A percentile compares a stretch with the other conserved stretches of the same genome.
phyloP scores from a whole-genome alignment of 2,113 vertebrate species.

The Telmatochromis bifrenatus region DNA sequence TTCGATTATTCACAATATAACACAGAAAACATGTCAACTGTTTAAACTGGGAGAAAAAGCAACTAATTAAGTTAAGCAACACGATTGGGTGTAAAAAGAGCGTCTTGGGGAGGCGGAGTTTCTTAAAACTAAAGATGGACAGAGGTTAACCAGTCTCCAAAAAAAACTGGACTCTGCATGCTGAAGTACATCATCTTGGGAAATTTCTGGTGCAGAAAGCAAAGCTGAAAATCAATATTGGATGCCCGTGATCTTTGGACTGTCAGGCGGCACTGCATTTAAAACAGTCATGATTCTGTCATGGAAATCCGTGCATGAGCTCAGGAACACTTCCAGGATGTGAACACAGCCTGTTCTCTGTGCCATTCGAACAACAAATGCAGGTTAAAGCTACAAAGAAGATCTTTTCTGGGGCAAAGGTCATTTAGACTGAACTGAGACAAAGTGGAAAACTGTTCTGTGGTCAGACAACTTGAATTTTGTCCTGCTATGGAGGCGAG shows the following conservation, averaged over 20 bases:
- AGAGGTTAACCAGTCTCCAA: background rate
- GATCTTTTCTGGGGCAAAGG: background rate
- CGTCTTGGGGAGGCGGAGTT: fast-evolving
- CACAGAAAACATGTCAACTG: background rate
- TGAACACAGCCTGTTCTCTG: background rate
- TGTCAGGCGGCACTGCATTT: background rate
- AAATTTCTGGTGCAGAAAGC: background rate
- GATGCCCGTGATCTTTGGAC: background rate
- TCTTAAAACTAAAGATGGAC: background rate
- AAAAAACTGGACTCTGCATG: background rate
- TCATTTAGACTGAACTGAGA: background rate
- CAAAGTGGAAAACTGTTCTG: background rate
- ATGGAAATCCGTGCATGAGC: background rate
- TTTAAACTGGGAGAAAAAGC: background rate
- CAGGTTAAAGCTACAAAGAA: background rate
- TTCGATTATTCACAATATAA: background rate
- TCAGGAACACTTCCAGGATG: background rate
- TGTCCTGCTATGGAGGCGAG: background rate
- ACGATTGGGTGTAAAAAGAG: background rate
- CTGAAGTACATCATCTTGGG: background rate
- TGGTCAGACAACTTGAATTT: background rate
- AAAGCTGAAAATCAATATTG: background rate
- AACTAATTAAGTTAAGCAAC: background rate
- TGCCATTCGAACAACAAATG: background rate
- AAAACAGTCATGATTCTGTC: background rate